These are phyloP conservation scores for Sander lucioperca DNA, from an alignment of 2,113 vertebrate genomes.

Conservation along the genomic window DNA sequence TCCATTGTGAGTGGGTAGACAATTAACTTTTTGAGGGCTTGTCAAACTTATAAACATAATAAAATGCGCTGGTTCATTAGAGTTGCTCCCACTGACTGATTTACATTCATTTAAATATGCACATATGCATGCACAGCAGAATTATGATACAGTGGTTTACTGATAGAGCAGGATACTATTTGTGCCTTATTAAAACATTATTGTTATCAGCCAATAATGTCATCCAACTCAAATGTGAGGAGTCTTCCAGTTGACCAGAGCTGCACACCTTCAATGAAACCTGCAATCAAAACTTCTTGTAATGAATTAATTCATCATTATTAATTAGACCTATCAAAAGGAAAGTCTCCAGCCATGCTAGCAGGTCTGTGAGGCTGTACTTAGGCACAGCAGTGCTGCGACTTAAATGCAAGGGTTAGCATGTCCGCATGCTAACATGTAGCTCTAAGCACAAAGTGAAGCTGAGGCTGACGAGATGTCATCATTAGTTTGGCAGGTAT, in stretches of 20 bases:
- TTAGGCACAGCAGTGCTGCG: background rate
- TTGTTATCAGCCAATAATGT: background rate
- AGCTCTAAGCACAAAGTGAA: too few relatives aligned
- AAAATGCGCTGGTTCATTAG: conserved; percentile 41
- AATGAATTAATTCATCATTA: background rate
- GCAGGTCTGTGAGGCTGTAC: background rate
- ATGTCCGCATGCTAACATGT: background rate
- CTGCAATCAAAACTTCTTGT: background rate
- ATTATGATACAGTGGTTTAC: conserved; percentile 25
- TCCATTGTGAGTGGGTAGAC: conserved; percentile 31
- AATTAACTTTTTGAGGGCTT: conserved; percentile 52
- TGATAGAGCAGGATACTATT: conserved; percentile 7
- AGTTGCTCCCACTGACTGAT: conserved; percentile 28
- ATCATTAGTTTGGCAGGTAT: too few relatives aligned
- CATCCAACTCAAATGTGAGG: background rate
- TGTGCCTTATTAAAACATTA: conserved; percentile 9
- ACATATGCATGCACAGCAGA: conserved; percentile 8
- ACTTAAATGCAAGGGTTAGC: background rate
- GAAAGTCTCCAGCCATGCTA: background rate
- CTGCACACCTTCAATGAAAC: background rate
- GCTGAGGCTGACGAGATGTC: too few relatives aligned
- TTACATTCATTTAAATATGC: conserved; percentile 37
- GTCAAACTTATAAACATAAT: conserved; percentile 39
- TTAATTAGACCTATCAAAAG: background rate
- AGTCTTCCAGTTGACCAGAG: background rate